phyloP scores from a whole-genome alignment of 2,797 vertebrate species.

The Cuculus canorus region DNA sequence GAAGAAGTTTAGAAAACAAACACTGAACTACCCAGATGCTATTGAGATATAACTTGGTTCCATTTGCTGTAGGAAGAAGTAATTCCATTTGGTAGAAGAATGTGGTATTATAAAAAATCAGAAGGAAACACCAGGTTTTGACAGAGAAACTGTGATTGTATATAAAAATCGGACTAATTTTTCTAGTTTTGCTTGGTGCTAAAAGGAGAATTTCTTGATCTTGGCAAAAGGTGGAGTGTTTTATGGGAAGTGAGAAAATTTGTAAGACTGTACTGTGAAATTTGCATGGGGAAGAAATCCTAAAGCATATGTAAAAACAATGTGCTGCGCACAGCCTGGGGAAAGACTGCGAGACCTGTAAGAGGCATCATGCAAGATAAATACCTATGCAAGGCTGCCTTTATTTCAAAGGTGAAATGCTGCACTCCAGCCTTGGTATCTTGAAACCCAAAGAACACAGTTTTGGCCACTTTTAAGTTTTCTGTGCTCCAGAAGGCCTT shows the following conservation, averaged over 20 bases:
- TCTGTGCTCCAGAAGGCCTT: neutral
- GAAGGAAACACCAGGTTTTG: too few species aligned
- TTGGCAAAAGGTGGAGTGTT: neutral
- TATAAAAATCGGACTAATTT: neutral
- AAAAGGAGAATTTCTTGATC: neutral
- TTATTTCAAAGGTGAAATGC: neutral
- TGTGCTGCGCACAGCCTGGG: neutral
- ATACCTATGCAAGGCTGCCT: neutral
- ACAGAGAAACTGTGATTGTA: neutral
- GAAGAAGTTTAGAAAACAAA: neutral
- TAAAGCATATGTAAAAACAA: neutral
- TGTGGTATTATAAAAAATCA: neutral
- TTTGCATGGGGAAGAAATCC: neutral
- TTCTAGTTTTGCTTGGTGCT: neutral
- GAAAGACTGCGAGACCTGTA: neutral
- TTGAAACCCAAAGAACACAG: neutral
- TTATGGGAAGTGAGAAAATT: neutral
- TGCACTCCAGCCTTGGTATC: neutral
- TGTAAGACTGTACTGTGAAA: neutral
- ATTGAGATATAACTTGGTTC: neutral
- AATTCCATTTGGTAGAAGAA: neutral
- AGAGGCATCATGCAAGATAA: neutral
- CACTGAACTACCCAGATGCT: neutral
- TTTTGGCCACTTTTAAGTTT: neutral
- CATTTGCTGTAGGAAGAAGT: neutral